A percentile compares a stretch with the other conserved stretches of the same genome.
phyloP scores from a whole-genome alignment of 2,888 invertebrate species.

The Lordiphosa fenestrarum region DNA sequence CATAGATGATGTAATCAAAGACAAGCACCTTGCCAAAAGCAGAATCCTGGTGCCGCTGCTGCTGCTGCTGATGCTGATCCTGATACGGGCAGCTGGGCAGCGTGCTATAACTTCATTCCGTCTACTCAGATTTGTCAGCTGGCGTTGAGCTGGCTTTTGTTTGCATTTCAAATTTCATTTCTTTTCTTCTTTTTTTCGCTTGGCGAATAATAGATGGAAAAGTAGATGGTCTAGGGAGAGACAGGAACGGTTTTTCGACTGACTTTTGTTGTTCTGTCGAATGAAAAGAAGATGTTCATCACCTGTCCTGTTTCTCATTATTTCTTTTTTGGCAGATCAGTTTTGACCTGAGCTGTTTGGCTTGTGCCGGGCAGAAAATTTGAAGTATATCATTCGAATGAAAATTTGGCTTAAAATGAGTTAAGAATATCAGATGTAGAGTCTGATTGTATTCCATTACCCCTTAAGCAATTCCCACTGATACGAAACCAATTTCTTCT shows the following conservation, averaged over 20 bases:
- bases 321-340: constrained; percentile 18
- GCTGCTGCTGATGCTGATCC: constrained; percentile 12
- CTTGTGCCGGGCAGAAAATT: constrained; percentile 23
- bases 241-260: constrained; percentile 52
- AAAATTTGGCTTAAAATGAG: no score
- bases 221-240: constrained; percentile 54
- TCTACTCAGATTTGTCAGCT: constrained; percentile 57
- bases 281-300: constrained; percentile 49
- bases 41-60: constrained; percentile 1
- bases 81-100: constrained; percentile 47
- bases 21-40: constrained; percentile 61
- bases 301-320: constrained; percentile 53
- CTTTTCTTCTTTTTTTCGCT: constrained; percentile 26
- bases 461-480: background rate
- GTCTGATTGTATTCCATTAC: no score
- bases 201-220: constrained; percentile 61
- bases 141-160: constrained; percentile 50
- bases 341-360: constrained; percentile 20
- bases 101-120: constrained; percentile 31
- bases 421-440: no score
- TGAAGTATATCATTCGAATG: background rate
- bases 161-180: constrained; percentile 22
- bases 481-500: constrained; percentile 1
- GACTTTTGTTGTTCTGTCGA: constrained; percentile 42
- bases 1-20: constrained; percentile 55